Evolutionary conservation across 2,888 invertebrate species (phyloP).

Genomic region (Biston stratarius): DNA sequence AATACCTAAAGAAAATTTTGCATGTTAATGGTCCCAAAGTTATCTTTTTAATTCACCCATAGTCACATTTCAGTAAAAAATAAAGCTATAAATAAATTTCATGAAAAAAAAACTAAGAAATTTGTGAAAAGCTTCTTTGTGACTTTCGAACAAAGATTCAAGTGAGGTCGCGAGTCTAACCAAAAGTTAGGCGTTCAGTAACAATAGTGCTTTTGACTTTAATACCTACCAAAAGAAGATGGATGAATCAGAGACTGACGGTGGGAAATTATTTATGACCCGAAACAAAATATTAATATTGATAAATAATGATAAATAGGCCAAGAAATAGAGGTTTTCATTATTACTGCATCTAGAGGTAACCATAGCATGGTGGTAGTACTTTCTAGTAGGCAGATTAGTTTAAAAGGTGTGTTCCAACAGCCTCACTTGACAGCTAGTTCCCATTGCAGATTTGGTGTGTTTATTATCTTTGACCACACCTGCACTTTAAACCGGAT

Average conservation of each 20-base stretch:
- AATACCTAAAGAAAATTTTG: too few relatives aligned
- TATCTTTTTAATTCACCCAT: background rate
- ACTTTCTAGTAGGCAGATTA: too few relatives aligned
- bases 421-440: too few relatives aligned
- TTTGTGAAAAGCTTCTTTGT: constrained; percentile 32
- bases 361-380: too few relatives aligned
- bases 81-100: background rate
- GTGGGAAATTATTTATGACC: constrained; percentile 15
- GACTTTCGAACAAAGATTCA: constrained; percentile 41
- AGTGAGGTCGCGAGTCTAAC: constrained; percentile 36
- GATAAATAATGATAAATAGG: constrained; percentile 24
- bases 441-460: too few relatives aligned
- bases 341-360: background rate
- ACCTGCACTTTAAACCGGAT: too few relatives aligned
- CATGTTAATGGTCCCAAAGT: too few relatives aligned
- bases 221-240: constrained; percentile 18
- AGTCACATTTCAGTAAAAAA: background rate
- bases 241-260: constrained; percentile 8
- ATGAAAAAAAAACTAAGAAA: constrained; percentile 5
- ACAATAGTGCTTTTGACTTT: constrained; percentile 26
- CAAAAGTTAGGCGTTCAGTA: constrained; percentile 22
- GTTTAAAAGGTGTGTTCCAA: too few relatives aligned
- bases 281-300: constrained; percentile 25
- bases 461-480: too few relatives aligned
- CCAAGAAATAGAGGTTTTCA: background rate